These are phyloP conservation scores for Spatulosminthurus flaviceps DNA, from an alignment of 2,888 invertebrate genomes.

Conservation along the genomic window DNA sequence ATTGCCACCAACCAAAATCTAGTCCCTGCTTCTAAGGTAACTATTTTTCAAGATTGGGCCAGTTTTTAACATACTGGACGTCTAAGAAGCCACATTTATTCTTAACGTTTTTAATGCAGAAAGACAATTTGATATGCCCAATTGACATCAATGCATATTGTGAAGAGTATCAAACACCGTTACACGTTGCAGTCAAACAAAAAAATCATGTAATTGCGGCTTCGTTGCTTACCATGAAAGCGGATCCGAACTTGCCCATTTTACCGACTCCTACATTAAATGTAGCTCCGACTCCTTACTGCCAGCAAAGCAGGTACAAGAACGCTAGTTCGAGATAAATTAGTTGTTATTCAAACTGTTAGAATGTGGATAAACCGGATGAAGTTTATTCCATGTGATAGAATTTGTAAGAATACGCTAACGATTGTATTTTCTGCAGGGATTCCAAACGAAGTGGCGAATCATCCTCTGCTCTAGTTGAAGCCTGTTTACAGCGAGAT, in stretches of 20 bases:
- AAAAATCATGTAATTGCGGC: constrained; percentile 78
- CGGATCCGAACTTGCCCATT: constrained; percentile 78
- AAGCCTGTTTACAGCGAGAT: constrained; percentile 77
- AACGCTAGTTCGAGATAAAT: no score
- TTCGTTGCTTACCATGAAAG: constrained; percentile 78
- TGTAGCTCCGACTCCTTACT: constrained; percentile 29
- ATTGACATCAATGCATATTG: constrained; percentile 79
- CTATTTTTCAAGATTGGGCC: not conserved
- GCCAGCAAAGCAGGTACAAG: not conserved
- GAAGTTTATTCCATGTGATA: no score
- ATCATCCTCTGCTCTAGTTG: constrained; percentile 72
- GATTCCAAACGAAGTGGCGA: constrained; percentile 37
- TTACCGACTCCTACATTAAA: constrained; percentile 65
- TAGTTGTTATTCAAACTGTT: no score
- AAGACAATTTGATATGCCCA: constrained; percentile 71
- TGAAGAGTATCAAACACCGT: constrained; percentile 81
- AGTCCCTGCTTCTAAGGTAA: constrained; percentile 33
- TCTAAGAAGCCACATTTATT: no score
- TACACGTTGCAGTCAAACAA: constrained; percentile 82
- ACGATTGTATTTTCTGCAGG: not conserved
- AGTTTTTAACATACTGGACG: no score
- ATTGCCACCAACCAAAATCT: constrained; percentile 62
- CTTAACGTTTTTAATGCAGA: constrained; percentile 32
- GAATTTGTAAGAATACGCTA: no score
- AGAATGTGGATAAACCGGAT: no score